phyloP scores from a whole-genome alignment of 2,797 vertebrate species.

The Phoebastria nigripes region DNA sequence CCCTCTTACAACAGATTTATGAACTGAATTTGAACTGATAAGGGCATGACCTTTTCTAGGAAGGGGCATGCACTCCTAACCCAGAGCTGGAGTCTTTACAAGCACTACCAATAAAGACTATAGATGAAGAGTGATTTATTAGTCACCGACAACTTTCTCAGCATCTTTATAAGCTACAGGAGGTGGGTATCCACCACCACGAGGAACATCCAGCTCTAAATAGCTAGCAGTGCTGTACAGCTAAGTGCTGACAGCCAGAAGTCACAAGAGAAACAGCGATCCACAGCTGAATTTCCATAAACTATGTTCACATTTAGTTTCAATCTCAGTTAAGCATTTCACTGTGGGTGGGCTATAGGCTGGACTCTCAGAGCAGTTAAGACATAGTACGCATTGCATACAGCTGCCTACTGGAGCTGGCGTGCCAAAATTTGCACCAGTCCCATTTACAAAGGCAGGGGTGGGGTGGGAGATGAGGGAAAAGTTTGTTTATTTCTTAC shows the following conservation, averaged over 20 bases:
- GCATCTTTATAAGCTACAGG: conserved; percentile 14
- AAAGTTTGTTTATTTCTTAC: not conserved
- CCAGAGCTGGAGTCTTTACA: conserved; percentile 9
- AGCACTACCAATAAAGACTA: not conserved
- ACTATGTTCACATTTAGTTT: not conserved
- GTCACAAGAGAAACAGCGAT: not conserved
- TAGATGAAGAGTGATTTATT: conserved; percentile 42
- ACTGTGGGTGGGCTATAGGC: conserved; percentile 53
- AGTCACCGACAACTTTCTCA: conserved; percentile 29
- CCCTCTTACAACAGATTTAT: conserved; percentile 6
- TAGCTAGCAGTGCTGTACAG: not conserved
- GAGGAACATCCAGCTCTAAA: conserved; percentile 1
- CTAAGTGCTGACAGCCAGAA: conserved; percentile 51
- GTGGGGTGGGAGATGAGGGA: not conserved
- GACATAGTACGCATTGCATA: not conserved
- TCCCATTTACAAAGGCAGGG: not conserved
- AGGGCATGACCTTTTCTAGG: conserved; percentile 4
- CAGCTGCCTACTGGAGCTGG: not conserved
- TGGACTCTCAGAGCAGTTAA: not conserved
- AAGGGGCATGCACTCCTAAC: not conserved
- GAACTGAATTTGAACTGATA: conserved; percentile 43
- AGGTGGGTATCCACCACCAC: not conserved
- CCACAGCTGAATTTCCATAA: conserved; percentile 56
- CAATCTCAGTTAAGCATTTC: not conserved
- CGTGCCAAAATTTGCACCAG: not conserved